A percentile compares a stretch with the other conserved stretches of the same genome.
Evolutionary conservation across 2,113 vertebrate genomes (phyloP).

Genomic region (Prochilodus magdalenae): DNA sequence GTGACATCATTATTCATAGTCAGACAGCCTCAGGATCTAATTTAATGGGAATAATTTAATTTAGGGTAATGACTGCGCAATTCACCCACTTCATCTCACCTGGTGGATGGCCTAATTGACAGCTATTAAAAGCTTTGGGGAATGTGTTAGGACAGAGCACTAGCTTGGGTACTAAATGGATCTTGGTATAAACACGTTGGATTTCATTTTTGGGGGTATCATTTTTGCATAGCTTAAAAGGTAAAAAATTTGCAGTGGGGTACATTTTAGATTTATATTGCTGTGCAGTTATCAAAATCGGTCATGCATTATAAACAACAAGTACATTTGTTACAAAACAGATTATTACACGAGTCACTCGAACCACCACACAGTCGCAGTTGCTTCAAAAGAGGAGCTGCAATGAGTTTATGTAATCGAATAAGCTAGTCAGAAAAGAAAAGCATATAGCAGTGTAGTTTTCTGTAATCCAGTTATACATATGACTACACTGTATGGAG

Average conservation of each 20-base stretch:
- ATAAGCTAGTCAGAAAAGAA: not conserved
- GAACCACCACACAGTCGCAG: not conserved
- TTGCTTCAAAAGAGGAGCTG: not conserved
- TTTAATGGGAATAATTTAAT: constrained; percentile 47
- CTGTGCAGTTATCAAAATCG: not conserved
- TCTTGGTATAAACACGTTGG: not conserved
- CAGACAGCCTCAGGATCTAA: constrained; percentile 25
- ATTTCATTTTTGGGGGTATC: not conserved
- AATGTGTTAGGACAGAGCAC: constrained; percentile 1
- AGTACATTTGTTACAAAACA: not conserved
- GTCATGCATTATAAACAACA: not conserved
- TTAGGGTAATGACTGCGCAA: constrained; percentile 28
- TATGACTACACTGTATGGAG: no score
- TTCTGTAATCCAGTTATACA: not conserved
- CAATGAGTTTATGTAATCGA: not conserved
- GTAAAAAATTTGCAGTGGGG: not conserved
- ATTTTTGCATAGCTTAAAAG: not conserved
- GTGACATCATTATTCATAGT: constrained; percentile 22
- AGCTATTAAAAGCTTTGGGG: constrained; percentile 42
- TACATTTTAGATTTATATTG: not conserved
- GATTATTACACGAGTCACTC: not conserved
- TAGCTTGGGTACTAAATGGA: constrained; percentile 15
- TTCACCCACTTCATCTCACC: constrained; percentile 34
- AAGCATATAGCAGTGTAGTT: not conserved
- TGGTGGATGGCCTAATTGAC: constrained; percentile 46